phyloP scores from a whole-genome alignment of 2,113 vertebrate species.

The Corynorhinus townsendii region DNA sequence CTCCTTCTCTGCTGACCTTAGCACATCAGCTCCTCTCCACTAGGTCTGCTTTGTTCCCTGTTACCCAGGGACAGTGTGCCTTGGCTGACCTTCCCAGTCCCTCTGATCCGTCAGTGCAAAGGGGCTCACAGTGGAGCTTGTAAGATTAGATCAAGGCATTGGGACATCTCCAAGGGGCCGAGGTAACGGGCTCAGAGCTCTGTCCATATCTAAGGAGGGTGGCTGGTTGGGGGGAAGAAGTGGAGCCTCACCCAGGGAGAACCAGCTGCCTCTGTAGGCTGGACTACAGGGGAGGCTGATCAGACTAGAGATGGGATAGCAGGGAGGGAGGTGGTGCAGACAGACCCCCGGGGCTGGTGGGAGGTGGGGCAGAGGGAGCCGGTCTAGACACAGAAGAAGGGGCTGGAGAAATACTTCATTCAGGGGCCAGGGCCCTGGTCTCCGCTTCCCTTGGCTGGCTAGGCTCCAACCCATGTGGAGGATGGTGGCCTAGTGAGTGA shows the following conservation, averaged over 20 bases:
- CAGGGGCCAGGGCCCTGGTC: neutral
- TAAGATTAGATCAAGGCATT: neutral
- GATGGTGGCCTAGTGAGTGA: neutral
- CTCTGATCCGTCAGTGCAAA: rapidly evolving
- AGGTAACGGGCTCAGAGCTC: neutral
- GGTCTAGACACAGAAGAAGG: neutral
- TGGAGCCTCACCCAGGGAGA: neutral
- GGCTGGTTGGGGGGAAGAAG: neutral
- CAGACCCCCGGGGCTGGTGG: neutral
- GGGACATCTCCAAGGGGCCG: neutral
- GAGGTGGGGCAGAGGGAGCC: neutral
- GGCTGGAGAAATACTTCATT: rapidly evolving
- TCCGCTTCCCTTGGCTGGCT: neutral
- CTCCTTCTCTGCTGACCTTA: neutral
- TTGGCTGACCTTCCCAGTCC: neutral
- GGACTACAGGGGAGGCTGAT: neutral
- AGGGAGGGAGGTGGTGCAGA: neutral
- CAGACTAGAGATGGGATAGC: too few species aligned
- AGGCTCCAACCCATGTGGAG: rapidly evolving
- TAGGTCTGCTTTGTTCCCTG: neutral
- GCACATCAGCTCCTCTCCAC: neutral
- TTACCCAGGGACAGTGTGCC: rapidly evolving
- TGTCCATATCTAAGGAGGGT: neutral
- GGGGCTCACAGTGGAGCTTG: neutral
- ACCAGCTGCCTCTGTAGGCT: neutral